Percentiles rank a stretch among this genome's conserved stretches.
Conservation (phyloP, 2,888 invertebrate species). For the Deroplatys truncata region DNA sequence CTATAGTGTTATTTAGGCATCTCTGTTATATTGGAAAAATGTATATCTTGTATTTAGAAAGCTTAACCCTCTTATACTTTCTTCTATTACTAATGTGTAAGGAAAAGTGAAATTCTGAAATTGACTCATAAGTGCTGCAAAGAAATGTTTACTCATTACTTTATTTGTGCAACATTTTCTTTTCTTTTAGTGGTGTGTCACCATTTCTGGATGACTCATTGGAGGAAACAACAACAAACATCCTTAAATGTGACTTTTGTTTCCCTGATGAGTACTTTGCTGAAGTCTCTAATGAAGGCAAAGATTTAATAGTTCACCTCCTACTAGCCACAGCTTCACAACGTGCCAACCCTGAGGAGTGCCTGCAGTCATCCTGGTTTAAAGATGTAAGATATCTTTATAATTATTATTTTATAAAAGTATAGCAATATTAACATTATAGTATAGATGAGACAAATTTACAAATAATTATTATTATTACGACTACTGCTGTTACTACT, state of each 20-base stretch:
- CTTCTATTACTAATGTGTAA: too few relatives aligned
- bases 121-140: too few relatives aligned
- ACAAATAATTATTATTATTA: too few relatives aligned
- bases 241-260: constrained; percentile 76
- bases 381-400: constrained; percentile 36
- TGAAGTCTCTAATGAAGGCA: constrained; percentile 62
- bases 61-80: too few relatives aligned
- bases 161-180: neutral
- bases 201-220: constrained; percentile 79
- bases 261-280: constrained; percentile 76
- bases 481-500: too few relatives aligned
- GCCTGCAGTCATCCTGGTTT: constrained; percentile 48
- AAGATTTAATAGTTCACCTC: constrained; percentile 60
- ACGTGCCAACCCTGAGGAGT: constrained; percentile 46
- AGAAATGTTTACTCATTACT: too few relatives aligned
- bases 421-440: neutral
- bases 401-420: neutral
- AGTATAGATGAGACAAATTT: neutral
- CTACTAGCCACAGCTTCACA: constrained; percentile 55
- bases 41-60: too few relatives aligned
- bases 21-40: too few relatives aligned
- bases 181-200: constrained; percentile 59
- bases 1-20: too few relatives aligned
- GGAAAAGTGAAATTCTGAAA: too few relatives aligned
- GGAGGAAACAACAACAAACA: constrained; percentile 80